Conservation (phyloP, 2,113 vertebrate genomes). For the Channa argus region DNA sequence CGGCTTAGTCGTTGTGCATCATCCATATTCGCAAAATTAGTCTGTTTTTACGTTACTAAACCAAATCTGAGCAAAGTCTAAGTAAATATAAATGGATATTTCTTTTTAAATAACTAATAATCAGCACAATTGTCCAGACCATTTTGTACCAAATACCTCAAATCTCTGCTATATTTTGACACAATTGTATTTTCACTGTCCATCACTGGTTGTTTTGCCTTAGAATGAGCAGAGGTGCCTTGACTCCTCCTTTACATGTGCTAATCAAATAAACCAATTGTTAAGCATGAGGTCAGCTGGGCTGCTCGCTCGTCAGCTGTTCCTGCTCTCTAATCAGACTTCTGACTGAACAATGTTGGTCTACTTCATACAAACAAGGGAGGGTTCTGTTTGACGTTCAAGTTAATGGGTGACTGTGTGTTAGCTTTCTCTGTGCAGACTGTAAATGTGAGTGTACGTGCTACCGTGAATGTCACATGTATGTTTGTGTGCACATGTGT, state of each 20-base stretch:
- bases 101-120: no score
- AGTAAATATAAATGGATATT: no score
- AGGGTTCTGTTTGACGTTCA: conserved; percentile 6
- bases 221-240: neutral
- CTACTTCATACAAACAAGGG: conserved; percentile 24
- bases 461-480: conserved; percentile 16
- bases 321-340: conserved; percentile 5
- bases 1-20: no score
- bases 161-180: no score
- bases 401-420: conserved; percentile 5
- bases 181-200: conserved; percentile 1
- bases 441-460: conserved; percentile 32
- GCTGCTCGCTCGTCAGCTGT: conserved; percentile 24
- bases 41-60: no score
- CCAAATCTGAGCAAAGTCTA: no score
- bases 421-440: conserved; percentile 13
- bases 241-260: conserved; percentile 18
- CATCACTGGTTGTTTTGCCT: neutral
- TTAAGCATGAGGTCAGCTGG: conserved; percentile 28
- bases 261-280: conserved; percentile 43
- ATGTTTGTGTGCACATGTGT: conserved; percentile 1
- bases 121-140: no score
- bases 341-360: conserved; percentile 4
- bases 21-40: no score
- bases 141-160: no score